Conservation (phyloP, 2,113 vertebrate species). For the Lepisosteus osseus region DNA sequence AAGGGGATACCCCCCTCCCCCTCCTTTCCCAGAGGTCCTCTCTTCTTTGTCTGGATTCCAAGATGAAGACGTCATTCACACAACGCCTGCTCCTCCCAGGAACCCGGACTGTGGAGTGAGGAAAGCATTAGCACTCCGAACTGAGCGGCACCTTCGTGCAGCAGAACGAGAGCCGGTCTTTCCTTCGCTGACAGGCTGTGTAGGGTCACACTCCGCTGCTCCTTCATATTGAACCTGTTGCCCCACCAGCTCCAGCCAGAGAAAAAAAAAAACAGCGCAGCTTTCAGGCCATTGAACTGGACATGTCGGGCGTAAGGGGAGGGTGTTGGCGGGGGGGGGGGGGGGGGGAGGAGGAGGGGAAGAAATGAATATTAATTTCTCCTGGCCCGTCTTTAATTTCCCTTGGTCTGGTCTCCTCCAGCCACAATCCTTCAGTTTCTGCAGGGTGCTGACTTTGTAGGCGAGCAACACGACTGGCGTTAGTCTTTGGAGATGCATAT, state of each 20-base stretch:
- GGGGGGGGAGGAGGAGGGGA: conserved; percentile 15
- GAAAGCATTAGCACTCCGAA: conserved; percentile 22
- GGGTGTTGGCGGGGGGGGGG: not conserved
- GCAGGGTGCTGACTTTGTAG: too few species aligned
- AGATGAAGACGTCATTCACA: too few species aligned
- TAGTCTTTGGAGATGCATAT: too few species aligned
- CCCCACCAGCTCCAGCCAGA: conserved; percentile 13
- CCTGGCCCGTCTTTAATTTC: too few species aligned
- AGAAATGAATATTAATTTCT: not conserved
- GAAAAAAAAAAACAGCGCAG: conserved; percentile 25
- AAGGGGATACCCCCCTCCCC: too few species aligned
- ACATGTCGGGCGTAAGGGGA: conserved; percentile 27
- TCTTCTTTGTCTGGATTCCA: too few species aligned
- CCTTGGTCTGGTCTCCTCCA: too few species aligned
- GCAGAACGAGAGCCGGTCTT: conserved; percentile 4
- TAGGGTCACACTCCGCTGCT: conserved; percentile 15
- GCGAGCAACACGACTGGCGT: too few species aligned
- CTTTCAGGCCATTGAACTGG: conserved; percentile 38
- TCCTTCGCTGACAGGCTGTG: conserved; percentile 32
- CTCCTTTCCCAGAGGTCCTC: too few species aligned
- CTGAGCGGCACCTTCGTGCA: conserved; percentile 26
- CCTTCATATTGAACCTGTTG: conserved; percentile 45
- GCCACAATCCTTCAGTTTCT: too few species aligned
- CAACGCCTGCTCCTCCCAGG: too few species aligned
- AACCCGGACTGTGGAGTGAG: too few species aligned